Evolutionary conservation across 2,113 vertebrate genomes (phyloP).

Genomic region (Alouatta palliata): DNA sequence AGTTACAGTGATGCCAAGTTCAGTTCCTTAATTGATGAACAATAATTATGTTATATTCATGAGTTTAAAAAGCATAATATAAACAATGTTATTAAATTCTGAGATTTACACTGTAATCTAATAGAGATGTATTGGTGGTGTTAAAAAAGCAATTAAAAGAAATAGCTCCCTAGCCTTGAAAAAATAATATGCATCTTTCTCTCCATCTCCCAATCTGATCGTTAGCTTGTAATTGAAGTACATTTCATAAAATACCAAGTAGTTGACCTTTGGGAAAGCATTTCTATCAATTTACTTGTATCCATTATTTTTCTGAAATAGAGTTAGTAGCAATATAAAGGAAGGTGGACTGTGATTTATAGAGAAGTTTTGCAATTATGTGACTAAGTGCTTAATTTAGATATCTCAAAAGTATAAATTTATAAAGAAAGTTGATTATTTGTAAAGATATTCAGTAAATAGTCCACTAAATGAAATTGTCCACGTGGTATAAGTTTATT

Average conservation of each 20-base stretch:
- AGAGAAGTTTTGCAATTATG: constrained; percentile 11
- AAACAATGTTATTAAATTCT: constrained; percentile 71
- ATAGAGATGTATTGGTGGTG: constrained; percentile 62
- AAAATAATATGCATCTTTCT: not conserved
- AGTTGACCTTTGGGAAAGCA: constrained; percentile 31
- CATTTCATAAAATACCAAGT: constrained; percentile 59
- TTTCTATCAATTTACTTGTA: not conserved
- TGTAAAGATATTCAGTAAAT: not conserved
- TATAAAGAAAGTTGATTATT: not conserved
- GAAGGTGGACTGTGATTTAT: not conserved
- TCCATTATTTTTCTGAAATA: constrained; percentile 31
- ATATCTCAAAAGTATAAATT: not conserved
- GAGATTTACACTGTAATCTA: constrained; percentile 73
- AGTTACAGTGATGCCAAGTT: constrained; percentile 72
- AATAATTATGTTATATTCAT: constrained; percentile 80
- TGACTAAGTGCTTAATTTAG: constrained; percentile 36
- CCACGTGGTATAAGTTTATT: not conserved
- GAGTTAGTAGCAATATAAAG: not conserved
- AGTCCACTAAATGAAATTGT: constrained; percentile 4
- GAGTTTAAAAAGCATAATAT: constrained; percentile 67
- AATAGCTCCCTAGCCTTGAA: constrained; percentile 47
- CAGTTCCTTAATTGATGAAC: constrained; percentile 68
- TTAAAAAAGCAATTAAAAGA: constrained; percentile 57
- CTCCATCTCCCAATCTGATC: not conserved
- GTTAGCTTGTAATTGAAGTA: constrained; percentile 42